Percentiles rank a stretch among this genome's conserved stretches.
These are phyloP conservation scores for Varanus komodoensis DNA, from an alignment of 2,113 vertebrate genomes.

Conservation along the genomic window DNA sequence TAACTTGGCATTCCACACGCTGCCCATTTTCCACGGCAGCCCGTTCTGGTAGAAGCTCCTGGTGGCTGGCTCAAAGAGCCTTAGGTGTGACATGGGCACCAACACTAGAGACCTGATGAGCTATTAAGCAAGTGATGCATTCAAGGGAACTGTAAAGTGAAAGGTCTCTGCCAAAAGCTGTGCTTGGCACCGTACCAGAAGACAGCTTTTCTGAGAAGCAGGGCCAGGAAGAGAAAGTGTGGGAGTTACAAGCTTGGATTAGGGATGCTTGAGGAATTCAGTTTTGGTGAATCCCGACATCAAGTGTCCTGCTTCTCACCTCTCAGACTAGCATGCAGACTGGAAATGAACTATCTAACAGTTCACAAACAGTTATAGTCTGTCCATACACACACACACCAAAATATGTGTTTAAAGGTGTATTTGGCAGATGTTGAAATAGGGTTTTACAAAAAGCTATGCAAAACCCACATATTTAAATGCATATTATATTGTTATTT, in stretches of 20 bases:
- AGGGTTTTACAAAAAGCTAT: background rate
- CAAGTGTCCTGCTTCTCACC: background rate
- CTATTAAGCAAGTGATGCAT: no score
- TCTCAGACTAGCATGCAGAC: background rate
- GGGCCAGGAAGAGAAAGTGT: no score
- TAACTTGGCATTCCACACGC: no score
- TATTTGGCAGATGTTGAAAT: background rate
- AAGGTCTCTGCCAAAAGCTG: background rate
- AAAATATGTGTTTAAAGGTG: background rate
- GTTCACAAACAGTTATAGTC: no score
- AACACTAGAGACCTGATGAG: no score
- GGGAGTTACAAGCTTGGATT: background rate
- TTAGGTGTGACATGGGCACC: no score
- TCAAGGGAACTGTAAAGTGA: no score
- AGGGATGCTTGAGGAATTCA: background rate
- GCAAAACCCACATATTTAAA: background rate
- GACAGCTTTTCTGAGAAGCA: background rate
- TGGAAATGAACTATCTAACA: background rate
- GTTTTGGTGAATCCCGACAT: background rate
- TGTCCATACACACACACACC: background rate
- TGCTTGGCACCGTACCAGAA: background rate
- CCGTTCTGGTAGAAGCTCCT: no score
- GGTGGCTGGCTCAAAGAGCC: no score
- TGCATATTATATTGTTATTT: no score
- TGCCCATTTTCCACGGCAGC: no score